Conservation (phyloP, 2,113 vertebrate species). For the Chroicocephalus ridibundus region DNA sequence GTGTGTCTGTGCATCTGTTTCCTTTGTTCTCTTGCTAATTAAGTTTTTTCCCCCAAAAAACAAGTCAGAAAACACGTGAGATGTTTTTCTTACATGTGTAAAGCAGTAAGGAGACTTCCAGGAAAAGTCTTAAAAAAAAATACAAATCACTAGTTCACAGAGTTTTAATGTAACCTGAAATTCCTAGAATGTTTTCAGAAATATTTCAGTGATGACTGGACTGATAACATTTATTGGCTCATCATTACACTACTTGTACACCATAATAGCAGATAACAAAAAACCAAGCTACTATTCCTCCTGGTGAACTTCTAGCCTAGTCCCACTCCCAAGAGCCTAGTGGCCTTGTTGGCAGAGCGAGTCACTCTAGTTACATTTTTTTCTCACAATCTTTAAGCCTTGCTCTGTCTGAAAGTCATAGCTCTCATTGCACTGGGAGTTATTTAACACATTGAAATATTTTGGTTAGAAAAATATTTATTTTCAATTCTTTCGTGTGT, state of each 20-base stretch:
- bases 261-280: not conserved
- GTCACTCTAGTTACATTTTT: not conserved
- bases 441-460: not conserved
- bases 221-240: not conserved
- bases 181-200: not conserved
- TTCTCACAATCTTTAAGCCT: not conserved
- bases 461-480: not conserved
- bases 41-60: accelerated
- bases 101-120: not conserved
- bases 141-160: not conserved
- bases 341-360: not conserved
- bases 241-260: not conserved
- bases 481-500: not conserved
- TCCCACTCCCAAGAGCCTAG: not conserved
- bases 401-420: not conserved
- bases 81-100: not conserved
- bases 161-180: not conserved
- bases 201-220: not conserved
- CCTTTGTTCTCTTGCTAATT: not conserved
- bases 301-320: not conserved
- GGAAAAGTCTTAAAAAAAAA: not conserved
- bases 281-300: not conserved
- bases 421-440: not conserved
- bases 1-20: not conserved
- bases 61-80: not conserved